A percentile compares a stretch with the other conserved stretches of the same genome.
Evolutionary conservation across 2,113 vertebrate species (phyloP).

Genomic region (Ameiurus melas): DNA sequence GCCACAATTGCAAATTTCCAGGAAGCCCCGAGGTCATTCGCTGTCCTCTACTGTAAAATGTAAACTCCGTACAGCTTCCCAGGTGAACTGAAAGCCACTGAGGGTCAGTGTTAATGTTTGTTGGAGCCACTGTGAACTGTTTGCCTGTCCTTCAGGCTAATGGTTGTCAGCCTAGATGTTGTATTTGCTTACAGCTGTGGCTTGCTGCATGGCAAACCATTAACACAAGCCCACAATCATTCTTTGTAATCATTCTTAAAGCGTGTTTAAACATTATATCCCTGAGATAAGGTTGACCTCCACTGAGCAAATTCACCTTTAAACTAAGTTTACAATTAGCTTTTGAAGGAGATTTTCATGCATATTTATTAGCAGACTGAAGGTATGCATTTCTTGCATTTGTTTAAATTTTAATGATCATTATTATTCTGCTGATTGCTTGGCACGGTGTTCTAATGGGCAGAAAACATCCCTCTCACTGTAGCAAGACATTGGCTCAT

Average conservation of each 20-base stretch:
- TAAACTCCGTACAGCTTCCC: slow-evolving; percentile 24
- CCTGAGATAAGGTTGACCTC: slow-evolving; percentile 48
- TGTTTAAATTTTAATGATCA: not conserved
- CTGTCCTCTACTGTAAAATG: slow-evolving; percentile 20
- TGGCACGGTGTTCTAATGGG: not conserved
- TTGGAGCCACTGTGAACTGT: slow-evolving; percentile 23
- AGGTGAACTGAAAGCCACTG: slow-evolving; percentile 22
- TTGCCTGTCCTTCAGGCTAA: slow-evolving; percentile 49
- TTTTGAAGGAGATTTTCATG: slow-evolving; percentile 18
- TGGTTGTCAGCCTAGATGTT: not conserved
- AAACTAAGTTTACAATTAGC: slow-evolving; percentile 20
- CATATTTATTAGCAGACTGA: not conserved
- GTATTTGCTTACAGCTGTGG: slow-evolving; percentile 29
- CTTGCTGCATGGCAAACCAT: slow-evolving; percentile 37
- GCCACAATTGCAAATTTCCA: slow-evolving; percentile 22
- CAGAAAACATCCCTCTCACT: not conserved
- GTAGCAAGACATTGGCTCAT: not conserved
- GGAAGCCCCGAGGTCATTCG: not conserved
- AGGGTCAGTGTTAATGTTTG: slow-evolving; percentile 42
- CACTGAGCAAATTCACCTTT: slow-evolving; percentile 20
- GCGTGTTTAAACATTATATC: slow-evolving; percentile 53
- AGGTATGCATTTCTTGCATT: not conserved
- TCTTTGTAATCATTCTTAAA: slow-evolving; percentile 25
- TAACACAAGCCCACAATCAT: slow-evolving; percentile 33
- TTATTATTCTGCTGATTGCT: not conserved